Evolutionary conservation across 2,113 vertebrate genomes (phyloP).

Genomic region (Abramis brama): DNA sequence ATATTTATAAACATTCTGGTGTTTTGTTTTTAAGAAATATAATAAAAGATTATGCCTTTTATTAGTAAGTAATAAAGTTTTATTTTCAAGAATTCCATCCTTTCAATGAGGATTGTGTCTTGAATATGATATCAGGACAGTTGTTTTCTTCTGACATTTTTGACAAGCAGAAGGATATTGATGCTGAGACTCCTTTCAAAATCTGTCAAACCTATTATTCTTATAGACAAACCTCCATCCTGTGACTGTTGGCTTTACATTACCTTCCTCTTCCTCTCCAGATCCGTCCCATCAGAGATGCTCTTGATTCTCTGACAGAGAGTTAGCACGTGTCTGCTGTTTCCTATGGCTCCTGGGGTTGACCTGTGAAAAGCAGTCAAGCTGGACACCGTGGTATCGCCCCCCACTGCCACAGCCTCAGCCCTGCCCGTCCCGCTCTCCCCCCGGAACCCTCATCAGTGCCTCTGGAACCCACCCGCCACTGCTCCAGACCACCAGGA

Average conservation of each 20-base stretch:
- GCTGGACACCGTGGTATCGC: conserved; percentile 90
- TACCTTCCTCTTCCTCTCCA: conserved; percentile 24
- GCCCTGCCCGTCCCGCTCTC: conserved; percentile 71
- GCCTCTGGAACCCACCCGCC: conserved; percentile 70
- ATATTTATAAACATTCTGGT: no score
- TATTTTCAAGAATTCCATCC: no score
- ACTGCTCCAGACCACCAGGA: conserved; percentile 73
- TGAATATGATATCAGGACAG: no score
- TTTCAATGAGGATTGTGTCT: no score
- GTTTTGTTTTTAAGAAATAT: no score
- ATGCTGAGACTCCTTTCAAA: no score
- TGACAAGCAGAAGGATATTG: no score
- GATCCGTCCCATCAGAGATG: conserved; percentile 5
- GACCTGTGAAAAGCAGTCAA: conserved; percentile 90
- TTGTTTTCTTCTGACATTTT: no score
- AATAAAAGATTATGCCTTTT: no score
- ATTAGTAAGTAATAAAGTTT: no score
- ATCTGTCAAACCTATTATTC: no score
- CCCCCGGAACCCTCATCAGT: conserved; percentile 58
- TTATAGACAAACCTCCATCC: no score
- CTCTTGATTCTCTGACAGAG: background rate
- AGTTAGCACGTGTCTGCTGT: conserved; percentile 30
- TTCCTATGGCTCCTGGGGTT: conserved; percentile 84
- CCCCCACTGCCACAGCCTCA: conserved; percentile 80
- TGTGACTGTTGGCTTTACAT: background rate